Evolutionary conservation across 2,797 vertebrate genomes (phyloP).

Genomic region (Pseudochromis fuscus): DNA sequence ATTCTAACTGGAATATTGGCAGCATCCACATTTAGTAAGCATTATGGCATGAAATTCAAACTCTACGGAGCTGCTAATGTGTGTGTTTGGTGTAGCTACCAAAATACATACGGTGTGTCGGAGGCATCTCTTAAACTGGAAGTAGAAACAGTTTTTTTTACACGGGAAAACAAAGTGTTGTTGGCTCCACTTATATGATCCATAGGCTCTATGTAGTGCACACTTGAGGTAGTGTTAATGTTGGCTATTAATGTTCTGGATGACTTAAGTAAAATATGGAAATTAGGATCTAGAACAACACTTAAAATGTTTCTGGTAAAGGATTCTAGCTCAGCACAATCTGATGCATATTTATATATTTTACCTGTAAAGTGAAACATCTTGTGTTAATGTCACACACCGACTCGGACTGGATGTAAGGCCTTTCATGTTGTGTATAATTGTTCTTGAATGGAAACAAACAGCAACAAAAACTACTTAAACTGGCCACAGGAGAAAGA

Average conservation of each 20-base stretch:
- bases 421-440: slow-evolving; percentile 58
- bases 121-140: slow-evolving; percentile 14
- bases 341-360: neutral
- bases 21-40: slow-evolving; percentile 53
- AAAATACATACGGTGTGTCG: slow-evolving; percentile 9
- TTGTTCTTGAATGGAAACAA: slow-evolving; percentile 24
- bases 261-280: slow-evolving; percentile 18
- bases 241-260: slow-evolving; percentile 60
- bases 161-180: slow-evolving; percentile 3
- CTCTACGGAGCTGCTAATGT: slow-evolving; percentile 15
- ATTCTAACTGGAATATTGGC: slow-evolving; percentile 40
- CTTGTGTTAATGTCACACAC: slow-evolving; percentile 19
- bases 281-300: slow-evolving; percentile 24
- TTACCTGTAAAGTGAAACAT: neutral
- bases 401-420: slow-evolving; percentile 60
- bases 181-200: slow-evolving; percentile 27
- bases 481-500: slow-evolving; percentile 43
- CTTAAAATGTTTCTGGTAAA: too few relatives aligned
- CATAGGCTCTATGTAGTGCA: slow-evolving; percentile 59
- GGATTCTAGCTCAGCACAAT: neutral
- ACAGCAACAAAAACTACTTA: slow-evolving; percentile 1
- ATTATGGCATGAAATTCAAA: slow-evolving; percentile 29
- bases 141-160: slow-evolving; percentile 7
- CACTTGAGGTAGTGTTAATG: slow-evolving; percentile 82
- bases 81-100: neutral